Base-by-base conservation (phyloP, 1,140 invertebrate species). In the Lerema accius region DNA sequence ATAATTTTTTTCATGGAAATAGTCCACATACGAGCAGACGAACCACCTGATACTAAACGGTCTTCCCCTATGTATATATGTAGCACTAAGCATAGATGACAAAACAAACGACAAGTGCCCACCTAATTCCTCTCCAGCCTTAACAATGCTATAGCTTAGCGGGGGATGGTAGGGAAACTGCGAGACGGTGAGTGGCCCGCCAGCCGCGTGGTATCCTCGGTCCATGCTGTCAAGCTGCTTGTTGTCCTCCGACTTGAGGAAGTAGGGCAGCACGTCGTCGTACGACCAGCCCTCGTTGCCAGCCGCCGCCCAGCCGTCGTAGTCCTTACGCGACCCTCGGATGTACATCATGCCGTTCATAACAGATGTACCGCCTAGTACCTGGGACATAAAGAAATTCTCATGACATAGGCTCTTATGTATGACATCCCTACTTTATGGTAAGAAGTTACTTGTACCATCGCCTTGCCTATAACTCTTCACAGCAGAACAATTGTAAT, bases 261-360 rank as follows among this genome's bases (percentile, higher is more conserved):
- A 98, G 86, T 95, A 98, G 0, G 96, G 96, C 35, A 98, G 91
- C 0, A 98, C 95, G 14, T 98, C 96, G 26, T 96, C 94, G 84
- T 96, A 99, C 13, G 95, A 94, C 98, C 98, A 99, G 16, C 97
- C 97, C 1, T 93, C 91, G 72, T 97, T 97, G 0, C 98, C 98
- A 45, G 95, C 91, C 3, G 92, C 93, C 4, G 96, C 96, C 98
- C 98, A 99, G 45, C 94, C 91, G 79, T 99, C 96, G 86, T 95
- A 99, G 86, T 99, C 98, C 69, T 94, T 94, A 6, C 95, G 93
- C 72, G 97, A 96, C 1, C 98, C 98, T 46, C 98, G 92, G 60
- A 99, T 97, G 84, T 99, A 99, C 90, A 97, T 97, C 98, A 99
- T 99, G 0, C 97, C 97, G 84, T 99, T 99, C 89, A 99, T 94